Evolutionary conservation across 2,888 invertebrate species (phyloP).

Genomic region (Xestoiulus laeticollis): DNA sequence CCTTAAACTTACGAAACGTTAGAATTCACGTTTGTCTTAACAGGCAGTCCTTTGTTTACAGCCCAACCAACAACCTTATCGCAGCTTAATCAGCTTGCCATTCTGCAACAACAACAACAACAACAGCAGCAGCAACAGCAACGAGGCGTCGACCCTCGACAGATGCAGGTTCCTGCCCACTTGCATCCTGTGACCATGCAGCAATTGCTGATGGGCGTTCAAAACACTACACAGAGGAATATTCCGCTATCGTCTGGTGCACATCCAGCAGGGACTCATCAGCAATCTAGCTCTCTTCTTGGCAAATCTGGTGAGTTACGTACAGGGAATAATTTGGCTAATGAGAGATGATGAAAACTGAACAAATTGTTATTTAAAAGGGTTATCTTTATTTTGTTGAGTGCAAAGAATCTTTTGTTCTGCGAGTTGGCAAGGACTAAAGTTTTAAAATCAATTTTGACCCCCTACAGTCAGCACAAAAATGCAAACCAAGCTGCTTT

Average conservation of each 20-base stretch:
- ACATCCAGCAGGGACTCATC: not conserved
- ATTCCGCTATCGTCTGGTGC: constrained; percentile 2
- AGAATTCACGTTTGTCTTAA: too few species aligned
- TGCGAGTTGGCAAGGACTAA: too few species aligned
- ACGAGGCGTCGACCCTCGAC: constrained; percentile 40
- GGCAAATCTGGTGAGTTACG: constrained; percentile 44
- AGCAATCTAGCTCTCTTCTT: not conserved
- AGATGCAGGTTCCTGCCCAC: not conserved
- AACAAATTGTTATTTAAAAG: too few species aligned
- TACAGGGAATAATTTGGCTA: too few species aligned
- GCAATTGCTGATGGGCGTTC: constrained; percentile 44
- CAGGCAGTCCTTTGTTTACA: not conserved
- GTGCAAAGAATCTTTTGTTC: too few species aligned
- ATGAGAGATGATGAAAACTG: too few species aligned
- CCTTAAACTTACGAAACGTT: too few species aligned
- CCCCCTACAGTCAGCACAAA: too few species aligned
- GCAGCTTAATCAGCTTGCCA: constrained; percentile 34
- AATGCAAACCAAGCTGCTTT: too few species aligned
- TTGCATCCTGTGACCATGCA: constrained; percentile 43
- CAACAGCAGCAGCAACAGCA: constrained; percentile 39
- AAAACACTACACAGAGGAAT: not conserved
- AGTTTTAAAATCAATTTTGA: too few species aligned
- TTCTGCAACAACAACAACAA: constrained; percentile 36
- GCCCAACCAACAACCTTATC: not conserved
- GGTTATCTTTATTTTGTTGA: too few species aligned